Conservation (phyloP, 2,797 vertebrate species). For the Sciaenops ocellatus region DNA sequence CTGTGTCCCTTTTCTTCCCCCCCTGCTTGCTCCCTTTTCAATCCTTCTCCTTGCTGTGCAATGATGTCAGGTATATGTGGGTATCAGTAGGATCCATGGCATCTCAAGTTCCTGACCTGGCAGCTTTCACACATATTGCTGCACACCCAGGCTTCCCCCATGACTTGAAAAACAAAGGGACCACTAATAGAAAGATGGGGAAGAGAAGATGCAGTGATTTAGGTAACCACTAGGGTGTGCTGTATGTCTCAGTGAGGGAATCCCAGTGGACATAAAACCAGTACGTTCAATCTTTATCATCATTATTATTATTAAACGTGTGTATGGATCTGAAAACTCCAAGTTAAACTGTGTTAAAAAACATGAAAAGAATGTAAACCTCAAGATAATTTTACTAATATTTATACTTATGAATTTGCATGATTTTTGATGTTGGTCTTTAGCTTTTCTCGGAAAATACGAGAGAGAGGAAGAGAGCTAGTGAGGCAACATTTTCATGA, state of each 20-base stretch:
- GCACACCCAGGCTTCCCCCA: constrained; percentile 11
- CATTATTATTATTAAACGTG: constrained; percentile 6
- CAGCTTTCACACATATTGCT: constrained; percentile 55
- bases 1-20: neutral
- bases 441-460: constrained; percentile 31
- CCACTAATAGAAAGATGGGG: constrained; percentile 27
- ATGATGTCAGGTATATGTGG: constrained; percentile 47
- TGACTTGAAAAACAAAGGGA: constrained; percentile 41
- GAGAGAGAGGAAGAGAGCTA: neutral
- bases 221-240: constrained; percentile 59
- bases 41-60: constrained; percentile 48
- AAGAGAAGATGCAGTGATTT: constrained; percentile 35
- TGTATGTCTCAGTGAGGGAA: constrained; percentile 53
- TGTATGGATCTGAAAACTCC: constrained; percentile 1
- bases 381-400: constrained; percentile 29
- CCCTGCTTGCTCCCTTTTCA: constrained; percentile 47
- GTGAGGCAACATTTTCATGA: constrained; percentile 8
- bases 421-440: constrained; percentile 50
- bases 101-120: constrained; percentile 55
- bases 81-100: constrained; percentile 60
- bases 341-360: constrained; percentile 12
- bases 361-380: constrained; percentile 38
- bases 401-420: constrained; percentile 48
- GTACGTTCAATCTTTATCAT: constrained; percentile 9
- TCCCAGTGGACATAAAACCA: constrained; percentile 15